Conservation (phyloP, 2,888 invertebrate species). For the Papilio demoleus region DNA sequence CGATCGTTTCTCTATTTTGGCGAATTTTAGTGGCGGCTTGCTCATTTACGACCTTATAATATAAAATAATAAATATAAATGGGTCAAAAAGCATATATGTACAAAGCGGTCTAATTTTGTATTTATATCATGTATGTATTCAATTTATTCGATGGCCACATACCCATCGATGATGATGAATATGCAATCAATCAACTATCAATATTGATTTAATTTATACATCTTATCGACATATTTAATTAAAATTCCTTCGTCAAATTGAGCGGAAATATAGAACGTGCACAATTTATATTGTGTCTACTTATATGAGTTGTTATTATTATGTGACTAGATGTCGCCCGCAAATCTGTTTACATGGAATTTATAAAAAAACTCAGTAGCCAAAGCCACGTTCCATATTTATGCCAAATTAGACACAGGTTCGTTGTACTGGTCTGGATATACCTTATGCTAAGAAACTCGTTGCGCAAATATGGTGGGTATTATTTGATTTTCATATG, state of each 20-base stretch:
- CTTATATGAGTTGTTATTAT: neutral
- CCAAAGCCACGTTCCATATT: too few species aligned
- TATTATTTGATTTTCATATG: neutral
- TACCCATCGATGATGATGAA: slow-evolving; percentile 2
- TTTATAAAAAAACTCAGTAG: too few species aligned
- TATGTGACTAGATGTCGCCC: too few species aligned
- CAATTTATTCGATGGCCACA: slow-evolving; percentile 8
- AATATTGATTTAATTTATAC: slow-evolving; percentile 15
- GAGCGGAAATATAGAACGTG: slow-evolving; percentile 15
- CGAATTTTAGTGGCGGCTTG: too few species aligned
- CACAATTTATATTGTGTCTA: slow-evolving; percentile 1
- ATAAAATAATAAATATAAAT: too few species aligned
- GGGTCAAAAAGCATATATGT: neutral
- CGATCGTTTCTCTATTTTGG: too few species aligned
- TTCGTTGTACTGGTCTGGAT: too few species aligned
- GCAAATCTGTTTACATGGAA: too few species aligned
- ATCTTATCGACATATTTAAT: neutral
- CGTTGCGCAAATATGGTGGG: neutral
- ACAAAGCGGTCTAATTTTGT: neutral
- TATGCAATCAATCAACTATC: slow-evolving; percentile 15
- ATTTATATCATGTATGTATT: slow-evolving; percentile 1
- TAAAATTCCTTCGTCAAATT: slow-evolving; percentile 19
- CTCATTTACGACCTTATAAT: too few species aligned
- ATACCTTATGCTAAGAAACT: neutral
- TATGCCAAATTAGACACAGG: too few species aligned